These are phyloP conservation scores for Papio anubis DNA, from an alignment of 2,113 vertebrate genomes.

Conservation along the genomic window DNA sequence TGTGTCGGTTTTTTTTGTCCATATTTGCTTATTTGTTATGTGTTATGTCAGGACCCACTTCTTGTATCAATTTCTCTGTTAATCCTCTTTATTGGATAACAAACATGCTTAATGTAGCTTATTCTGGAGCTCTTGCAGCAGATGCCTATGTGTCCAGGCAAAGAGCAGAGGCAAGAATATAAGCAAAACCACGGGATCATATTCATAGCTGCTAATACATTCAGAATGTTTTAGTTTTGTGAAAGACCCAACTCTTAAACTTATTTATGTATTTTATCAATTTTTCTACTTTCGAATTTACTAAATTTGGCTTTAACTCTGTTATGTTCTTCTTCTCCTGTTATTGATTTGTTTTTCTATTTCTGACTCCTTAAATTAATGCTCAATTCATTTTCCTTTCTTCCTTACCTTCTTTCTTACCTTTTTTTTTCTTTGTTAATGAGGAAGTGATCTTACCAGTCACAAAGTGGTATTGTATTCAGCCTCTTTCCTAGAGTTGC, in stretches of 20 bases:
- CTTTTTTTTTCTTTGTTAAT: neutral
- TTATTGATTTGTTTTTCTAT: neutral
- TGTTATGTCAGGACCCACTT: neutral
- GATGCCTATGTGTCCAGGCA: no score
- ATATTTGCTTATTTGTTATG: neutral
- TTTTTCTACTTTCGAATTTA: neutral
- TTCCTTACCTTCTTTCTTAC: neutral
- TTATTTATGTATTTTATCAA: neutral
- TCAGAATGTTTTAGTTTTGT: neutral
- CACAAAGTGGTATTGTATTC: neutral
- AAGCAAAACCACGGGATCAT: neutral
- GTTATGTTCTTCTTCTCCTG: neutral
- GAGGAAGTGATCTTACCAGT: neutral
- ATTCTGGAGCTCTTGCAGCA: neutral
- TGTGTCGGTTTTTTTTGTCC: neutral
- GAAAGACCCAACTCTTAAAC: neutral
- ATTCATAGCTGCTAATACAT: neutral
- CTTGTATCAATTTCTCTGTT: neutral
- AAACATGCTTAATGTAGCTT: neutral
- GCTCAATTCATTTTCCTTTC: neutral
- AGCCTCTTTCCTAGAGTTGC: neutral
- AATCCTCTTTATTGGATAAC: neutral
- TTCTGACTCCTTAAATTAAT: neutral
- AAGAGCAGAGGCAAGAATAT: neutral
- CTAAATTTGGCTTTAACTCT: neutral